Conservation (phyloP, 2,888 invertebrate species). For the Eumacrocentrus americanus region DNA sequence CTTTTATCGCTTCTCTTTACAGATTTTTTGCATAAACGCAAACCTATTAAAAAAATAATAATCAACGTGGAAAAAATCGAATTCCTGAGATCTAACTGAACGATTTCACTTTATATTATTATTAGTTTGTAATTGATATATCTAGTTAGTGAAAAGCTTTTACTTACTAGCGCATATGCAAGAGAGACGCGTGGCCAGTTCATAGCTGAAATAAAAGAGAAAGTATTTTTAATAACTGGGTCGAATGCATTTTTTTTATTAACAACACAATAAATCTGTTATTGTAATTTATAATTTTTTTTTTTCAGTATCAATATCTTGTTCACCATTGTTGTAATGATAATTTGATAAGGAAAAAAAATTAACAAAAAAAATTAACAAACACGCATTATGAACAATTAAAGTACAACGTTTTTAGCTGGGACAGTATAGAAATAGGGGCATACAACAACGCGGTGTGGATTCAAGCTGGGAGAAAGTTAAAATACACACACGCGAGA, state of each 20-base stretch:
- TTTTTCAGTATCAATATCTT: too few species aligned
- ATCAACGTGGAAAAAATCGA: too few species aligned
- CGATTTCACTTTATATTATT: too few species aligned
- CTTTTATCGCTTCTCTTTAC: too few species aligned
- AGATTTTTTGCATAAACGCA: too few species aligned
- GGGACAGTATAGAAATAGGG: constrained; percentile 4
- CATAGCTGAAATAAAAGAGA: constrained; percentile 59
- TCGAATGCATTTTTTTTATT: constrained; percentile 37
- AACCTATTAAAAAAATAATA: too few species aligned
- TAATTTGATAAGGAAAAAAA: too few species aligned
- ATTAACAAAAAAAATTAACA: too few species aligned
- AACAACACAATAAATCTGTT: neutral
- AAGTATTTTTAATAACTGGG: constrained; percentile 57
- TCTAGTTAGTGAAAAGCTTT: neutral
- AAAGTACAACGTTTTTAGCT: constrained; percentile 5
- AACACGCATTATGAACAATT: neutral
- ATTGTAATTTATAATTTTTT: too few species aligned
- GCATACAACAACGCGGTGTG: constrained; percentile 15
- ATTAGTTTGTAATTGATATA: neutral
- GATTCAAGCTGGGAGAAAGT: constrained; percentile 24
- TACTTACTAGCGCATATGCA: constrained; percentile 55
- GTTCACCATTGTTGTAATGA: too few species aligned
- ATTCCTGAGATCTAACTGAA: too few species aligned
- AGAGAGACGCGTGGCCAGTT: constrained; percentile 53
- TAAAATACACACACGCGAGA: constrained; percentile 26